Base-by-base conservation (phyloP, 92 coral and sea anemone genomes). In the Blastomussa wellsi region DNA sequence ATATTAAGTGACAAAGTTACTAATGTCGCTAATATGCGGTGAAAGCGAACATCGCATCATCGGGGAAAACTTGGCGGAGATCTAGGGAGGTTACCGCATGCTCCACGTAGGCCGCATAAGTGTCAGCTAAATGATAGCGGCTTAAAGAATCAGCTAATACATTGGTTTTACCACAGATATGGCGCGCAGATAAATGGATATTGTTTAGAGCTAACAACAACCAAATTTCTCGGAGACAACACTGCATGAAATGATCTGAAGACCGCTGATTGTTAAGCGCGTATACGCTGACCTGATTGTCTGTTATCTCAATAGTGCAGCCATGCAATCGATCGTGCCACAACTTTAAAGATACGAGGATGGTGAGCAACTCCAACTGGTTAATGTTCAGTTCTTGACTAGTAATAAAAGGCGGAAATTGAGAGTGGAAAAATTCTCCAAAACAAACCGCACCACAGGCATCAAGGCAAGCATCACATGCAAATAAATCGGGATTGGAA, bases 181-280 rank as follows among this genome's bases (percentile, higher is more conserved):
- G 72, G 79, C 90, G 87, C 55, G 87, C 87, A 52, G 26, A 36
- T 35, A 88, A 51, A 57, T 77, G 68, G 71, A 84, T 84, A 59
- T 84, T 84, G 79, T 84, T 74, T 0, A 76, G 69, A 55, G 87
- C 87, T 74, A 88, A 78, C 67, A 59, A 77, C 64, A 88, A 77
- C 91, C 87, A 88, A 67, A 88, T 57, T 74, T 88, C 87, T 44
- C 91, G 76, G 44, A 88, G 78, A 77, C 87, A 87, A 37, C 84
- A 72, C 71, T 88, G 91, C 91, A 88, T 82, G 78, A 80, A 55
- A 64, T 74, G 47, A 67, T 78, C 82, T 5, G 87, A 64, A 44
- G 87, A 76, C 73, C 87, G 51, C 64, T 72, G 73, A 69, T 68
- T 67, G 79, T 82, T 88, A 72, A 88, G 78, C 13, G 84, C 88